Evolutionary conservation across 2,888 invertebrate genomes (phyloP), one percentile per base, ranked within the genome.

Genomic region (Melanostoma scalare): DNA sequence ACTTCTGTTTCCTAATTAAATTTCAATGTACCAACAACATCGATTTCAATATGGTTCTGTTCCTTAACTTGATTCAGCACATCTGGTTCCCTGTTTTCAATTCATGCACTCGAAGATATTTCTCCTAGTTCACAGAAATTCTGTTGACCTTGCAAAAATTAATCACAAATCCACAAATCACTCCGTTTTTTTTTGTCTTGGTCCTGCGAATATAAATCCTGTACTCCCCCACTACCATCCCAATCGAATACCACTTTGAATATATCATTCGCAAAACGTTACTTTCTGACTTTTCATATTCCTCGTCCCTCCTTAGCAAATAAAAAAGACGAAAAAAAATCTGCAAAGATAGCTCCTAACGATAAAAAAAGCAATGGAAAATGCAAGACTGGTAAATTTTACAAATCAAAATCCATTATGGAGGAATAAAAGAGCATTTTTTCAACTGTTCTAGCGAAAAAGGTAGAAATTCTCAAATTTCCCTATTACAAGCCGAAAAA

Each of bases 381-480:
- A 48, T 84, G 73, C 74, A 50, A 53, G 65, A 68, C 65, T 79
- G 74, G 79, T 46, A 84, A 84, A 84, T 84, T 84, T 84, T 84
- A 79, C 84, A 79, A 84, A 84, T 84, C 84, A 79, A 84, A 79
- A 84, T 84, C 79, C 74, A 84, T 84, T 84, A 79, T 67, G 56
- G 20, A 38, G 60, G 74, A 71, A 79, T 79, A 84, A 84, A 79
- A 52, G 79, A 75, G 71, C 79, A 84, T 84, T 84, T 84, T 84
- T 75, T 79, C 67, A 79, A 69, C 74, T 71, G 6, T 61, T 75
- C 60, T 71, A 71, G 67, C 67, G 71, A 46, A 61, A 60, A 74
- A 71, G 61, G 63, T 78, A 73, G 46, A 63, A 56, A 73, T 48
- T 48, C 36, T 6, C 5, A 30, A 30, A 48, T 6, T 6, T n/a